phyloP scores from a whole-genome alignment of 37 sponge, comb jelly and placozoan genomes.

The Diacarnus erythraeanus region DNA sequence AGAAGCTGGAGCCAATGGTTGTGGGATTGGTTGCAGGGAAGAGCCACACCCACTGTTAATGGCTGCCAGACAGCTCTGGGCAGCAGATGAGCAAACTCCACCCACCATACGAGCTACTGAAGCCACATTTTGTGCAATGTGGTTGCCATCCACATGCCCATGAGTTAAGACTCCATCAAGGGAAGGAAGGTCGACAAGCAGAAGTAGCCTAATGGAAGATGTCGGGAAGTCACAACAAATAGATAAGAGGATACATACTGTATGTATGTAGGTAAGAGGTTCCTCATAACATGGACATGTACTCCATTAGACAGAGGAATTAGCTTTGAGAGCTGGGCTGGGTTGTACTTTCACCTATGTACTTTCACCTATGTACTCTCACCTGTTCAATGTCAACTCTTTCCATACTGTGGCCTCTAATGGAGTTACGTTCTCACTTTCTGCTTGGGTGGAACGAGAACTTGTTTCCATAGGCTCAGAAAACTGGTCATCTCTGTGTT shows the following conservation, averaged over 20 bases:
- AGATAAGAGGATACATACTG: background rate
- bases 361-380: too few relatives aligned
- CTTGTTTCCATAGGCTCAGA: background rate
- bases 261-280: too few relatives aligned
- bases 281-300: too few relatives aligned
- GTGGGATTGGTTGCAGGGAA: background rate
- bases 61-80: background rate
- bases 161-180: constrained; percentile 53
- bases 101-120: constrained; percentile 5
- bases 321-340: too few relatives aligned
- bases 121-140: constrained; percentile 41
- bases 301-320: too few relatives aligned
- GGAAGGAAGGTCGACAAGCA: constrained; percentile 48
- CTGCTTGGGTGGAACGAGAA: background rate
- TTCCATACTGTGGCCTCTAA: constrained; percentile 56
- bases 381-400: constrained; percentile 58
- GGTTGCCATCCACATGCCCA: constrained; percentile 60
- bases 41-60: background rate
- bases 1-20: background rate
- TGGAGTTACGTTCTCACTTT: background rate
- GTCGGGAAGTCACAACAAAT: background rate
- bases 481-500: background rate
- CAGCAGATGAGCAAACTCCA: background rate
- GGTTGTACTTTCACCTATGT: too few relatives aligned
- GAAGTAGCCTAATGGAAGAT: constrained; percentile 10